Conservation (phyloP, 2,888 invertebrate species). For the Athrips mouffetella region DNA sequence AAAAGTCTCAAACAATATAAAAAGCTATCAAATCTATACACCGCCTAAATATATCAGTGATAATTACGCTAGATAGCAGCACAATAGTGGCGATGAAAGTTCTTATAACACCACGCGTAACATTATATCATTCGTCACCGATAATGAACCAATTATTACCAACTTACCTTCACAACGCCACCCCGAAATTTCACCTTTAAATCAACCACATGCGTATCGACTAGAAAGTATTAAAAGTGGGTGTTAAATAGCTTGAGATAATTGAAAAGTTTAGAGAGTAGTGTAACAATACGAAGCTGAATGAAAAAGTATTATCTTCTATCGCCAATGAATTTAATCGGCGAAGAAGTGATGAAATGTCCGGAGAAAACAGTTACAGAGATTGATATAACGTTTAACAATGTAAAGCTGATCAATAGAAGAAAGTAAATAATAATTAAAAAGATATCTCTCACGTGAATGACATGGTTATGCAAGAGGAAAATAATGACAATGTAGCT, state of each 20-base stretch:
- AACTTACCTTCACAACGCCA: neutral
- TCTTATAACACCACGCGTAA: slow-evolving; percentile 10
- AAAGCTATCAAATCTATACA: neutral
- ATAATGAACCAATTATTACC: slow-evolving; percentile 11
- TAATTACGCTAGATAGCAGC: slow-evolving; percentile 13
- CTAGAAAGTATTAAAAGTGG: slow-evolving; percentile 4
- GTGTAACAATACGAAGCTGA: slow-evolving; percentile 5
- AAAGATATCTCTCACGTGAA: neutral
- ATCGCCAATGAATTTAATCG: slow-evolving; percentile 2
- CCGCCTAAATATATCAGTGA: neutral
- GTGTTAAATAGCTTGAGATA: slow-evolving; percentile 5
- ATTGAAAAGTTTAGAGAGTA: slow-evolving; percentile 15
- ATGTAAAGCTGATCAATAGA: slow-evolving; percentile 1
- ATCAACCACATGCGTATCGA: neutral
- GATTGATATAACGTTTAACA: slow-evolving; percentile 7
- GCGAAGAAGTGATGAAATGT: slow-evolving; percentile 3
- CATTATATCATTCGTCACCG: slow-evolving; percentile 16
- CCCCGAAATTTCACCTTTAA: slow-evolving; percentile 10
- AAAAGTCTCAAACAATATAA: too few species aligned
- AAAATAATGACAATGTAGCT: too few species aligned
- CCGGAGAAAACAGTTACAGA: slow-evolving; percentile 1
- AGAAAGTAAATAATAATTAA: slow-evolving; percentile 5
- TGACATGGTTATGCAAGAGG: too few species aligned
- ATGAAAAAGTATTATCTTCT: slow-evolving; percentile 10
- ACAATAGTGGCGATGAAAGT: slow-evolving; percentile 17